Evolutionary conservation across 2,797 vertebrate genomes (phyloP).

Genomic region (Liasis olivaceus): DNA sequence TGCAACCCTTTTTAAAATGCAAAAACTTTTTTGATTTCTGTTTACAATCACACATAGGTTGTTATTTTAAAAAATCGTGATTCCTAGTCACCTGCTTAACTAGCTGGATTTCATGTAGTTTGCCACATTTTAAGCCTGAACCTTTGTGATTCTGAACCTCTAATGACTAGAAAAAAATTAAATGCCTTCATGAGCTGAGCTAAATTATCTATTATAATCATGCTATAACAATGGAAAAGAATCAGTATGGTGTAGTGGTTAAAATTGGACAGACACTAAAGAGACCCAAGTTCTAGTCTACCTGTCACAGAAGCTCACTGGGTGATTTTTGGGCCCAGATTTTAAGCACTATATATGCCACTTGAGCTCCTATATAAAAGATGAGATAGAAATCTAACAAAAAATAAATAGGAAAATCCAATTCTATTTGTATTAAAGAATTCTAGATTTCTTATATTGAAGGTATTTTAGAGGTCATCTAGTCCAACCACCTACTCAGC

Average conservation of each 20-base stretch:
- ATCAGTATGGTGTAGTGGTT: not conserved
- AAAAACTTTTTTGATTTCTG: not conserved
- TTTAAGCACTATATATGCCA: not conserved
- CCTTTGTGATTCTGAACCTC: not conserved
- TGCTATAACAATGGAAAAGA: not conserved
- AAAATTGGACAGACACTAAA: not conserved
- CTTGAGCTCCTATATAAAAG: not conserved
- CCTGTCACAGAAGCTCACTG: no score
- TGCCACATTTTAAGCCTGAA: not conserved
- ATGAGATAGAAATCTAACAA: not conserved
- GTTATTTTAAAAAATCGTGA: not conserved
- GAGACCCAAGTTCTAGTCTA: not conserved
- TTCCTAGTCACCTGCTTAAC: not conserved
- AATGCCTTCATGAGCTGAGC: not conserved
- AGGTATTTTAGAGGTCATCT: not conserved
- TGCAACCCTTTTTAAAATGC: not conserved
- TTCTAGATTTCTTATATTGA: not conserved
- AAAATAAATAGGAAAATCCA: not conserved
- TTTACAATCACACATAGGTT: not conserved
- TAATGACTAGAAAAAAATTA: not conserved
- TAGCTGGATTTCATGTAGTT: not conserved
- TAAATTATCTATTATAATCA: not conserved
- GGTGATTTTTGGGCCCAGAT: not conserved
- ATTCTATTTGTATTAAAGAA: not conserved
- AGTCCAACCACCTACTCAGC: not conserved